Percentiles rank a stretch among this genome's conserved stretches.
Conservation (phyloP, 2,797 vertebrate genomes). For the Rhabdophis nuchalis region DNA sequence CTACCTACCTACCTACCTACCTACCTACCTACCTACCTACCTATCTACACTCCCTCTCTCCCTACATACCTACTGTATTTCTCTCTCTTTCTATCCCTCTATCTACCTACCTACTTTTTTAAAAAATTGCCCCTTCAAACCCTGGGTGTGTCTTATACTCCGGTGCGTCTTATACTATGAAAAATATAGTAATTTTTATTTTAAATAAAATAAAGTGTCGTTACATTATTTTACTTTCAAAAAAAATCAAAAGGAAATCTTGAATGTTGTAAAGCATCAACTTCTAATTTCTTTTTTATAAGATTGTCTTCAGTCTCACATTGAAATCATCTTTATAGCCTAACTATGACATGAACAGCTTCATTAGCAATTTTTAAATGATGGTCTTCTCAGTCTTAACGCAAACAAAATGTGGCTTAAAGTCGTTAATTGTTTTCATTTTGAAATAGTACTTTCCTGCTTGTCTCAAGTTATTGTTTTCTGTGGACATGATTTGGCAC, state of each 20-base stretch:
- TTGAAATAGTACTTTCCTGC: neutral
- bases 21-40: no score
- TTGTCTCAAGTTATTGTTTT: neutral
- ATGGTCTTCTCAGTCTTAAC: neutral
- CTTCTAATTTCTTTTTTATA: neutral
- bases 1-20: no score
- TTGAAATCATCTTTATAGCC: neutral
- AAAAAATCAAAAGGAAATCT: neutral
- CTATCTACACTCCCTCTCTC: no score
- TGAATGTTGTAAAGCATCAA: neutral
- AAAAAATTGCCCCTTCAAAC: no score
- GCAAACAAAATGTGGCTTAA: neutral
- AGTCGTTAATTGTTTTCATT: neutral
- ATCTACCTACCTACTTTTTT: no score
- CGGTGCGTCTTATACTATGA: no score
- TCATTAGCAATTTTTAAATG: neutral
- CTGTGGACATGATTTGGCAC: neutral
- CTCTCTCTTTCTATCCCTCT: no score
- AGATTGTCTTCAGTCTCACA: neutral
- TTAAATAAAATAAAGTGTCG: neutral
- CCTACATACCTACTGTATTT: no score
- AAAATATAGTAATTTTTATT: neutral
- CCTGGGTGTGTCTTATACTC: no score
- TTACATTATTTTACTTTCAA: neutral
- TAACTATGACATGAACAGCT: neutral